Percentiles rank a stretch among this genome's conserved stretches.
Evolutionary conservation across 2,113 vertebrate species (phyloP).

Genomic region (Sylvilagus bachmani): DNA sequence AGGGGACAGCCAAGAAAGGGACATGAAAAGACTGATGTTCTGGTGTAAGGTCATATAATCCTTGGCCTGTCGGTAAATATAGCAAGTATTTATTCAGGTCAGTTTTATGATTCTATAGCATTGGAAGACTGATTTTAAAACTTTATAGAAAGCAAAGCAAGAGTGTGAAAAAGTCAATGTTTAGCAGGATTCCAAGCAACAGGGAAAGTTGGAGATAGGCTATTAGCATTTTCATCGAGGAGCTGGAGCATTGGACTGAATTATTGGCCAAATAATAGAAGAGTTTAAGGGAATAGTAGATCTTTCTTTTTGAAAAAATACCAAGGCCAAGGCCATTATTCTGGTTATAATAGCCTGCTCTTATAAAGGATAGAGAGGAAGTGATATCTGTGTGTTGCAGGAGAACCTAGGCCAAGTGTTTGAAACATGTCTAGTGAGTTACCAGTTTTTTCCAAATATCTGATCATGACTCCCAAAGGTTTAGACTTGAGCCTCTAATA

Average conservation of each 20-base stretch:
- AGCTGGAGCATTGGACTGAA: neutral
- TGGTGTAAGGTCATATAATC: neutral
- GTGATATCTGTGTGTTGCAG: neutral
- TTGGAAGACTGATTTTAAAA: conserved; percentile 35
- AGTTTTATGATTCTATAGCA: conserved; percentile 22
- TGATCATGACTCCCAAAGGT: neutral
- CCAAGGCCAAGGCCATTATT: neutral
- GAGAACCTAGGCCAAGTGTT: neutral
- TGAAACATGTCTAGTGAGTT: neutral
- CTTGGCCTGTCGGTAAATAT: neutral
- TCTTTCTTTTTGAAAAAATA: conserved; percentile 40
- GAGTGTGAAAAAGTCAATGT: neutral
- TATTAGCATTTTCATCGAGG: neutral
- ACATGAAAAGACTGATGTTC: neutral
- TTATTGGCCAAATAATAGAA: conserved; percentile 6
- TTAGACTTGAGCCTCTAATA: neutral
- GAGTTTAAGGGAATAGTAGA: neutral
- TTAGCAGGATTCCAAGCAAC: neutral
- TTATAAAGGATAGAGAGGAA: neutral
- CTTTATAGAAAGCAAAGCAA: neutral
- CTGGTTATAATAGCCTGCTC: neutral
- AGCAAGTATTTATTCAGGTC: neutral
- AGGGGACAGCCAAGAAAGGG: neutral
- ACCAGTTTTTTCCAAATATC: neutral
- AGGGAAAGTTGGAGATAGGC: neutral